Percentiles rank a stretch among this genome's conserved stretches.
phyloP scores from a whole-genome alignment of 2,888 invertebrate species.

The Aphidius colemani region DNA sequence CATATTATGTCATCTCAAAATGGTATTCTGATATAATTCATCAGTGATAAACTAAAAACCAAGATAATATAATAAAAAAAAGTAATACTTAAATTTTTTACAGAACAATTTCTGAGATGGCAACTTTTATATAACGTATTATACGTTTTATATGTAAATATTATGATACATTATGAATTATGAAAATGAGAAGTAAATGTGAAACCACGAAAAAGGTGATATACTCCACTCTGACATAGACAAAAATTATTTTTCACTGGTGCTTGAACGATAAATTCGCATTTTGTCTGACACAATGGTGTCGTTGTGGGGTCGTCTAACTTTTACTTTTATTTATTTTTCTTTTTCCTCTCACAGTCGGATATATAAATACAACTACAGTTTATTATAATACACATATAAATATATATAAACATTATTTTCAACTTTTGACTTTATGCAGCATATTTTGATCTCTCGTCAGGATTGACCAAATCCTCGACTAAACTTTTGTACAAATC shows the following conservation, averaged over 20 bases:
- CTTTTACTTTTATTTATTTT: slow-evolving; percentile 12
- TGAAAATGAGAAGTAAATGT: slow-evolving; percentile 2
- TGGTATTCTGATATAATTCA: too few relatives aligned
- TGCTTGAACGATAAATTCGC: slow-evolving; percentile 40
- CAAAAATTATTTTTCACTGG: slow-evolving; percentile 37
- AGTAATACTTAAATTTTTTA: neutral
- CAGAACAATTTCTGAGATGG: too few relatives aligned
- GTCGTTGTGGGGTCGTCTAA: slow-evolving; percentile 26
- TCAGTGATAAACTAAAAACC: neutral
- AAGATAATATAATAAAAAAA: neutral
- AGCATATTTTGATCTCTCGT: too few relatives aligned
- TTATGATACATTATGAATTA: slow-evolving; percentile 16
- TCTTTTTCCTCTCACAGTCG: neutral
- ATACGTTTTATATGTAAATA: slow-evolving; percentile 10
- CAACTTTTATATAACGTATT: slow-evolving; percentile 7
- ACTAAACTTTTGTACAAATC: too few relatives aligned
- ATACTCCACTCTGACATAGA: slow-evolving; percentile 29
- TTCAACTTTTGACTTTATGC: too few relatives aligned
- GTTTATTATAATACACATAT: too few relatives aligned
- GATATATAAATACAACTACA: too few relatives aligned
- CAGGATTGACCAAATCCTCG: too few relatives aligned
- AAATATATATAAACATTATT: too few relatives aligned
- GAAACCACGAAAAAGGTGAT: slow-evolving; percentile 17
- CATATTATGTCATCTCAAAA: too few relatives aligned
- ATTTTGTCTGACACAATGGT: slow-evolving; percentile 37